phyloP scores from a whole-genome alignment of 2,797 vertebrate genomes.

The Trichosurus vulpecula region DNA sequence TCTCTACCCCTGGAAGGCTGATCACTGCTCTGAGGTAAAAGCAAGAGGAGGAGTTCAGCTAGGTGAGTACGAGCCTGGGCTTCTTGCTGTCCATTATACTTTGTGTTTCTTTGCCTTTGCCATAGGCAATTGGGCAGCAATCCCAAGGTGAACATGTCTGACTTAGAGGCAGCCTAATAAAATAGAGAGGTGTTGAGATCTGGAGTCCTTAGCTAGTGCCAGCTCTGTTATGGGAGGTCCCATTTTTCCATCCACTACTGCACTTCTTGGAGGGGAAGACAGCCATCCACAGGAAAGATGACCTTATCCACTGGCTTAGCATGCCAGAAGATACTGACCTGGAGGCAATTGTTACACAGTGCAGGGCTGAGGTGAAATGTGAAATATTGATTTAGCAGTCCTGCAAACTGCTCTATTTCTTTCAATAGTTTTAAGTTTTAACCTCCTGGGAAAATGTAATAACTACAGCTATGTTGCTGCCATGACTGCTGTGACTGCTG shows the following conservation, averaged over 20 bases:
- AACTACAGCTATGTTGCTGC: background rate
- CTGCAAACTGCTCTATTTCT: background rate
- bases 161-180: background rate
- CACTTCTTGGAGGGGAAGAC: background rate
- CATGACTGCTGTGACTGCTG: no score
- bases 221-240: background rate
- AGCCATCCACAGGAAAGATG: background rate
- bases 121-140: background rate
- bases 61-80: background rate
- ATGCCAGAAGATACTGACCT: background rate
- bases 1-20: background rate
- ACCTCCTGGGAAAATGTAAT: background rate
- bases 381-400: background rate
- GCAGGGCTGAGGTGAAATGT: background rate
- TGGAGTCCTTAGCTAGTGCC: background rate
- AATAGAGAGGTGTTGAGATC: background rate
- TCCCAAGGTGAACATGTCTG: background rate
- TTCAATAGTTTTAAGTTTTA: background rate
- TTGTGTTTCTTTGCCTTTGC: background rate
- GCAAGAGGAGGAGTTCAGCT: background rate
- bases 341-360: background rate
- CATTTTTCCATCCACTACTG: background rate
- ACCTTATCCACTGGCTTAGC: background rate
- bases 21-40: background rate
- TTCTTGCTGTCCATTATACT: background rate